Conservation (phyloP, 2,888 invertebrate species). For the Scaptomyza parva region DNA sequence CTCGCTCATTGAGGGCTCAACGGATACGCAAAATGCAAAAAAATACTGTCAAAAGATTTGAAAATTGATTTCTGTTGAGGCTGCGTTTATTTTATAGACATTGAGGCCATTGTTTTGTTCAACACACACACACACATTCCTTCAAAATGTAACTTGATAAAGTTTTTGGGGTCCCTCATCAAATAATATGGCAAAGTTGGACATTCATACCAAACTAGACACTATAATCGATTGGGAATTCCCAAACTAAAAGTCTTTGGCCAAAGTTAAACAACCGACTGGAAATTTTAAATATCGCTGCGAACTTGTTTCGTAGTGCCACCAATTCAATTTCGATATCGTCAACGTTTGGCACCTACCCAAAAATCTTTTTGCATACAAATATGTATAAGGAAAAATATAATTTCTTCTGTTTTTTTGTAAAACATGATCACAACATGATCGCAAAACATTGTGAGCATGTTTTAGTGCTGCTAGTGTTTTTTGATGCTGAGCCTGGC, state of each 20-base stretch:
- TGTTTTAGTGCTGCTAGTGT: slow-evolving; percentile 26
- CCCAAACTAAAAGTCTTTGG: slow-evolving; percentile 70
- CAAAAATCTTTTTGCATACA: slow-evolving; percentile 44
- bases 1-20: slow-evolving; percentile 35
- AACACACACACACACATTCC: slow-evolving; percentile 51
- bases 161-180: slow-evolving; percentile 36
- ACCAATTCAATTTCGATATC: slow-evolving; percentile 41
- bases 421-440: slow-evolving; percentile 30
- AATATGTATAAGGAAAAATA: slow-evolving; percentile 50
- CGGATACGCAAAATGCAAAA: slow-evolving; percentile 50
- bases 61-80: slow-evolving; percentile 62
- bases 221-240: slow-evolving; percentile 73
- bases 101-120: slow-evolving; percentile 57
- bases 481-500: slow-evolving; percentile 34
- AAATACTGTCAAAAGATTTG: slow-evolving; percentile 13
- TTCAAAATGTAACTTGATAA: slow-evolving; percentile 62
- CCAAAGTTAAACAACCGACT: slow-evolving; percentile 44
- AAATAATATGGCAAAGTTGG: slow-evolving; percentile 28
- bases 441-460: slow-evolving; percentile 33
- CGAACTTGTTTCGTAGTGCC: slow-evolving; percentile 70
- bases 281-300: slow-evolving; percentile 48
- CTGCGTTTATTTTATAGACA: slow-evolving; percentile 18
- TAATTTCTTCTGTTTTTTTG: slow-evolving; percentile 61
- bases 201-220: slow-evolving; percentile 49
- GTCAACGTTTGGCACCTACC: slow-evolving; percentile 32